Conservation (phyloP, 2,888 invertebrate species). For the Mythimna loreyi region DNA sequence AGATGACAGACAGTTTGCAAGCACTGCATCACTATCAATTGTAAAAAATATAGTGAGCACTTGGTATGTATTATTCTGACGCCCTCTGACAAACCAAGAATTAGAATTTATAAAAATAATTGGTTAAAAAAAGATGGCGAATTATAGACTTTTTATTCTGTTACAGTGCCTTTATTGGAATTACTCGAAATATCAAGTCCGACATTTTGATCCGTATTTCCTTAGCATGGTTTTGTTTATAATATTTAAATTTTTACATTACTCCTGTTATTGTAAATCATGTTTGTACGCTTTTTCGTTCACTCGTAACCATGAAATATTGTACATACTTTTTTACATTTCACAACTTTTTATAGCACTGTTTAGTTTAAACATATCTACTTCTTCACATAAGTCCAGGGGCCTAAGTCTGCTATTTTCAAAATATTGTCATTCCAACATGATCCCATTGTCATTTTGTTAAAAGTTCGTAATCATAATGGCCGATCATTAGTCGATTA, state of each 20-base stretch:
- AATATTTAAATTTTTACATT: neutral
- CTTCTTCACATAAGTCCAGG: conserved; percentile 5
- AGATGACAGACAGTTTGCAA: conserved; percentile 1
- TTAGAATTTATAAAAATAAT: neutral
- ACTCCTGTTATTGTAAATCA: neutral
- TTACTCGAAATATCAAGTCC: neutral
- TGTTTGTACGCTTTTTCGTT: neutral
- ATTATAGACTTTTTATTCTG: neutral
- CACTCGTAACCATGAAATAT: neutral
- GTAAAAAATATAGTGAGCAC: conserved; percentile 17
- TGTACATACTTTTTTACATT: neutral
- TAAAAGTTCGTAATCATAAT: too few species aligned
- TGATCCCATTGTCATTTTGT: too few species aligned
- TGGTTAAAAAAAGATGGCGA: neutral
- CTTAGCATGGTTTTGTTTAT: neutral
- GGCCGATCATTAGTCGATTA: too few species aligned
- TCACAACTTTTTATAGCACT: neutral
- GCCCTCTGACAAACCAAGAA: neutral
- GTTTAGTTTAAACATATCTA: neutral
- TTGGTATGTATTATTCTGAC: neutral
- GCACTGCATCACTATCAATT: neutral
- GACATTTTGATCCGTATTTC: conserved; percentile 2
- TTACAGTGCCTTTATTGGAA: neutral
- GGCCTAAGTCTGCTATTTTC: too few species aligned
- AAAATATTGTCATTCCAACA: too few species aligned